These are phyloP conservation scores for Graphium colonna DNA, from an alignment of 2,888 invertebrate species.

Conservation along the genomic window DNA sequence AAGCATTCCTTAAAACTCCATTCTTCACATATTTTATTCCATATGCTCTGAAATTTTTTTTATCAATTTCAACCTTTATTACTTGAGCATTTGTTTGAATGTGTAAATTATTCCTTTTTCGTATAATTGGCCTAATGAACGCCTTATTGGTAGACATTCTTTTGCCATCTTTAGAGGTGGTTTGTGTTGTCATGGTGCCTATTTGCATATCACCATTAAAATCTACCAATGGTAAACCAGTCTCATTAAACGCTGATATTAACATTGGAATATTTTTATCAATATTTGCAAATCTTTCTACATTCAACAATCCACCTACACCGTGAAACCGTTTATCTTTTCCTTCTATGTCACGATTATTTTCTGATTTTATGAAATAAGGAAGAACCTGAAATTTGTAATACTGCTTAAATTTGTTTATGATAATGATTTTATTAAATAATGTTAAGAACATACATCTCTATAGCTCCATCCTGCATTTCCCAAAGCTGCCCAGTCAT, in stretches of 20 bases:
- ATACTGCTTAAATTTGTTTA: neutral
- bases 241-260: constrained; percentile 79
- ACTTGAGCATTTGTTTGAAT: constrained; percentile 75
- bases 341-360: constrained; percentile 72
- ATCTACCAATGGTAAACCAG: constrained; percentile 78
- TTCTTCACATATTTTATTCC: constrained; percentile 50
- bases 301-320: constrained; percentile 78
- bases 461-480: constrained; percentile 81
- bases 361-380: constrained; percentile 84
- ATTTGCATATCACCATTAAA: constrained; percentile 77
- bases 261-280: constrained; percentile 78
- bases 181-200: constrained; percentile 82
- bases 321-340: constrained; percentile 77
- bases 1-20: constrained; percentile 35
- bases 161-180: constrained; percentile 77
- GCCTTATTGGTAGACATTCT: constrained; percentile 82
- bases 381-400: constrained; percentile 74
- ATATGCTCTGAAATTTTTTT: constrained; percentile 41
- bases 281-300: constrained; percentile 80
- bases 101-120: constrained; percentile 66
- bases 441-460: constrained; percentile 60
- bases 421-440: too few relatives aligned
- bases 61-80: constrained; percentile 76
- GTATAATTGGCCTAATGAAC: constrained; percentile 81
- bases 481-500: constrained; percentile 82